Conservation (phyloP, 2,888 invertebrate species). For the Drosophila leonis region DNA sequence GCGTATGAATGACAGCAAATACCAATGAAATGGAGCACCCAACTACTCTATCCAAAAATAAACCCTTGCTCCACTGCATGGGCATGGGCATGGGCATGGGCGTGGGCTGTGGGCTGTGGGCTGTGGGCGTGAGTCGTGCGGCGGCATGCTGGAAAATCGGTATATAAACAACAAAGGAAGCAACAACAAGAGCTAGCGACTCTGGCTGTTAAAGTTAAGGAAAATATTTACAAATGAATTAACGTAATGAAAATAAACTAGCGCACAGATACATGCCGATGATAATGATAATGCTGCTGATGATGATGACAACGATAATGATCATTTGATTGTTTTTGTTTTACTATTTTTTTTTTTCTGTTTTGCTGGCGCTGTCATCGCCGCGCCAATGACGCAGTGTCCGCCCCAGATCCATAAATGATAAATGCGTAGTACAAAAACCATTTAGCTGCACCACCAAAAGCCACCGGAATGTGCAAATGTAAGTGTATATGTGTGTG, state of each 20-base stretch:
- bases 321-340: slow-evolving; percentile 12
- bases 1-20: slow-evolving; percentile 61
- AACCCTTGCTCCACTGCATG: slow-evolving; percentile 27
- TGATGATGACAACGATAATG: slow-evolving; percentile 24
- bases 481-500: not conserved
- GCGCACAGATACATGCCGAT: slow-evolving; percentile 55
- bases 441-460: slow-evolving; percentile 35
- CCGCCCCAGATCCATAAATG: slow-evolving; percentile 46
- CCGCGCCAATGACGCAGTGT: slow-evolving; percentile 45
- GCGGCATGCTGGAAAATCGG: slow-evolving; percentile 64
- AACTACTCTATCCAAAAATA: slow-evolving; percentile 23
- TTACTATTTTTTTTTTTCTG: too few species aligned
- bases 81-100: not conserved
- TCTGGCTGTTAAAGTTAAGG: slow-evolving; percentile 70
- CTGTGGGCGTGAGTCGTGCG: slow-evolving; percentile 1
- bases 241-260: slow-evolving; percentile 78
- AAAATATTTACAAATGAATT: slow-evolving; percentile 81
- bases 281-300: slow-evolving; percentile 23
- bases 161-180: slow-evolving; percentile 62
- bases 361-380: slow-evolving; percentile 3
- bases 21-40: slow-evolving; percentile 59
- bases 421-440: slow-evolving; percentile 60
- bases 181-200: slow-evolving; percentile 31
- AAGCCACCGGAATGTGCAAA: not conserved
- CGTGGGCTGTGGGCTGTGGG: not conserved